Conservation (phyloP, 1,140 invertebrate species). For the Cotesia vestalis region DNA sequence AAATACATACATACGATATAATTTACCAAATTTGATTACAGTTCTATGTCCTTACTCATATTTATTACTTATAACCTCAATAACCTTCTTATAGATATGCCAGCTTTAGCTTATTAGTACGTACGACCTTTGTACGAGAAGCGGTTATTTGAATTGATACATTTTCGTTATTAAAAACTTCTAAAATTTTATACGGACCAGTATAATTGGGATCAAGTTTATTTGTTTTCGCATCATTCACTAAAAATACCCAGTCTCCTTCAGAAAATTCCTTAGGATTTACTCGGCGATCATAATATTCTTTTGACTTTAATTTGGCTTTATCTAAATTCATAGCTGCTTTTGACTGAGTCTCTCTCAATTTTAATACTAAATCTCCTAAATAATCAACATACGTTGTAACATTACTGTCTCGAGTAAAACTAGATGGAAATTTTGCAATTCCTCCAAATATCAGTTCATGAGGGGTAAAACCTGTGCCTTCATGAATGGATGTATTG, state of each 20-base stretch:
- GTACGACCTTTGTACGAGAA: slow-evolving; percentile 23
- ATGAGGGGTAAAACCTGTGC: slow-evolving; percentile 43
- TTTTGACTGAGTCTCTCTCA: slow-evolving; percentile 26
- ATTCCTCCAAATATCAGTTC: slow-evolving; percentile 21
- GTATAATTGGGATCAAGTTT: slow-evolving; percentile 28
- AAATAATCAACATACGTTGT: slow-evolving; percentile 22
- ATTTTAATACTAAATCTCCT: slow-evolving; percentile 20
- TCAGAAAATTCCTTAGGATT: slow-evolving; percentile 14
- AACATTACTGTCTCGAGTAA: background rate
- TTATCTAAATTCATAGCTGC: slow-evolving; percentile 17
- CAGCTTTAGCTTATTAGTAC: slow-evolving; percentile 31
- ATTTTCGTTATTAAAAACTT: slow-evolving; percentile 17
- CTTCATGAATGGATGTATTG: slow-evolving; percentile 41
- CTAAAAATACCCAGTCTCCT: slow-evolving; percentile 28
- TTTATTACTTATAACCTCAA: too few relatives aligned
- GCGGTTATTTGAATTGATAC: slow-evolving; percentile 12
- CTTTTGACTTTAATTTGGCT: slow-evolving; percentile 31
- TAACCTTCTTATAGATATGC: background rate
- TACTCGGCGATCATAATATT: slow-evolving; percentile 27
- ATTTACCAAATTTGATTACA: too few relatives aligned
- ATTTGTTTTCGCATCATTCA: slow-evolving; percentile 24
- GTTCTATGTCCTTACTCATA: too few relatives aligned
- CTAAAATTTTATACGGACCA: slow-evolving; percentile 23
- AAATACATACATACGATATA: too few relatives aligned
- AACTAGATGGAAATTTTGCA: slow-evolving; percentile 29